phyloP scores from a whole-genome alignment of 2,888 invertebrate species.

The Noctua janthina region DNA sequence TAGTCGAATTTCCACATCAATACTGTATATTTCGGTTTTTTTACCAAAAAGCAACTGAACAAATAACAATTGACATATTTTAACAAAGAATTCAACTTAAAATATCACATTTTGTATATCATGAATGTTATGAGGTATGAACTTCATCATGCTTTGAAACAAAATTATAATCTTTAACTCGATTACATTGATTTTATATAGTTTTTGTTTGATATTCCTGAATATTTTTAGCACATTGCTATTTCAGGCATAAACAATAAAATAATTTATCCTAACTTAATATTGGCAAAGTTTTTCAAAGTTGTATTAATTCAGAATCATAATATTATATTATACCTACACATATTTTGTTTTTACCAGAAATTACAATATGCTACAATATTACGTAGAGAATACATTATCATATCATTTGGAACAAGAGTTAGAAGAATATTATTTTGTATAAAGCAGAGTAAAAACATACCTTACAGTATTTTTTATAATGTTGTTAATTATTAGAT shows the following conservation, averaged over 20 bases:
- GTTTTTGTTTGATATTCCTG: not conserved
- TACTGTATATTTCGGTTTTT: conserved; percentile 54
- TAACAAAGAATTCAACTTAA: conserved; percentile 66
- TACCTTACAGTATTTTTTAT: conserved; percentile 34
- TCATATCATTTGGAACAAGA: conserved; percentile 7
- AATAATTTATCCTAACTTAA: conserved; percentile 34
- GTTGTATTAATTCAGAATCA: conserved; percentile 30
- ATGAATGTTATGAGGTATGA: conserved; percentile 45
- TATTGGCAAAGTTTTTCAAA: conserved; percentile 43
- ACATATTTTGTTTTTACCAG: conserved; percentile 40
- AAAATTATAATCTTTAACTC: conserved; percentile 40
- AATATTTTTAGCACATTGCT: conserved; percentile 17
- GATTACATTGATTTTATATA: not conserved
- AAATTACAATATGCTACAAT: conserved; percentile 23
- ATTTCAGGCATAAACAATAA: conserved; percentile 23
- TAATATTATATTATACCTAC: conserved; percentile 20
- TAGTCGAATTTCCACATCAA: conserved; percentile 55
- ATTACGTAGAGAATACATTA: conserved; percentile 4
- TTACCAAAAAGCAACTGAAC: conserved; percentile 57
- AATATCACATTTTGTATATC: conserved; percentile 72
- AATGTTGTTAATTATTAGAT: conserved; percentile 42
- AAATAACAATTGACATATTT: conserved; percentile 62
- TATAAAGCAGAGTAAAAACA: conserved; percentile 24
- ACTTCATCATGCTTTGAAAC: conserved; percentile 29
- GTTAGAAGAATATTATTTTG: conserved; percentile 36